Percentiles rank a stretch among this genome's conserved stretches.
Conservation (phyloP, 2,888 invertebrate genomes). For the Salpingus planirostris region DNA sequence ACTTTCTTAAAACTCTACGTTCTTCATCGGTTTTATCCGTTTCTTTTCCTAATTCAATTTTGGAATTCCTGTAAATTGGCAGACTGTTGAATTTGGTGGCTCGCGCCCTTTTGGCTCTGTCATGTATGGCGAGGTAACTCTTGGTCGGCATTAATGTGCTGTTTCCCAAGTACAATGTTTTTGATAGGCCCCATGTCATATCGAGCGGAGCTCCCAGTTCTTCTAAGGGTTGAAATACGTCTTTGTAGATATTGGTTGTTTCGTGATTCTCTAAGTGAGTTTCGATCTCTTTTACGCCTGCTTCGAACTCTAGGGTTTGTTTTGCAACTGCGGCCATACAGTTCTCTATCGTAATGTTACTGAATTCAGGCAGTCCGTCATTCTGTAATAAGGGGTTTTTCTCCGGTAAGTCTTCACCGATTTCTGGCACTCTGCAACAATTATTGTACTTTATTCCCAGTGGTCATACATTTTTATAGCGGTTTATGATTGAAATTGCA, state of each 20-base stretch:
- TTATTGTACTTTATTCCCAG: too few relatives aligned
- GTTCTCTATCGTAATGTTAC: conserved; percentile 70
- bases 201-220: conserved; percentile 63
- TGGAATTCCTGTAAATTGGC: conserved; percentile 60
- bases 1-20: conserved; percentile 65
- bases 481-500: conserved; percentile 10
- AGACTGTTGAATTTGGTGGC: conserved; percentile 63
- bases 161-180: conserved; percentile 72
- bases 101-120: conserved; percentile 66
- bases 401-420: conserved; percentile 71
- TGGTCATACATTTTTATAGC: neutral
- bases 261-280: conserved; percentile 41
- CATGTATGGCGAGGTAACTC: conserved; percentile 69
- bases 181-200: conserved; percentile 80
- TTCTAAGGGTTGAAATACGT: conserved; percentile 68
- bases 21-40: conserved; percentile 47
- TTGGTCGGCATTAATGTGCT: conserved; percentile 71
- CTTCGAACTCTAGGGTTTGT: conserved; percentile 73
- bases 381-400: conserved; percentile 66
- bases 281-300: conserved; percentile 62
- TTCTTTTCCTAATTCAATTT: conserved; percentile 37
- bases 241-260: conserved; percentile 52
- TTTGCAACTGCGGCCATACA: conserved; percentile 78
- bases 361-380: conserved; percentile 72
- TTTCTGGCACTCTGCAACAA: conserved; percentile 71